Evolutionary conservation across 2,113 vertebrate species (phyloP), one percentile per base, ranked within the genome.

Genomic region (Platysteira castanea): DNA sequence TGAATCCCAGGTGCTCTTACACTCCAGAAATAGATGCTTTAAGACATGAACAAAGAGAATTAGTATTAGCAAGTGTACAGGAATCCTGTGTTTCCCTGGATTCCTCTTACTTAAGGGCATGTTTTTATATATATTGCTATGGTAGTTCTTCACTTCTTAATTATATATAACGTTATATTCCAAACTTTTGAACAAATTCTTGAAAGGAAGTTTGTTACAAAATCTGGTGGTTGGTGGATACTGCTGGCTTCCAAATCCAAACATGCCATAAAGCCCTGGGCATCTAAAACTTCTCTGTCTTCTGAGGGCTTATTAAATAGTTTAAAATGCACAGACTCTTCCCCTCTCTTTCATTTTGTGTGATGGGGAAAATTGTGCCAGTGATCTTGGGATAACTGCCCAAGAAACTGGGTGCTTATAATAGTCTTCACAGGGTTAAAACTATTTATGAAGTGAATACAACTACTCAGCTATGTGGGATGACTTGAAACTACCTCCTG

Each of bases 1-100:
- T 74, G 65, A 96, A 95, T 96, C 85, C 91, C 95, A 94, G 87
- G 93, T 94, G 91, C 67, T 91, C 82, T 86, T 44, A 76, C n/a
- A 44, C 76, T 76, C 82, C 78, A 93, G 82, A 96, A 96, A 95
- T 67, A 76, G 84, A 92, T 68, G 75, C 64, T 87, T 86, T 75
- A 91, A 85, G 68, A 90, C 71, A 81, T 2, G 75, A 93, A 90
- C 83, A 89, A 92, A 93, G 76, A 93, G 79, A 93, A 91, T 94
- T 60, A 82, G 65, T 71, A 44, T 76, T 93, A 90, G 60, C 71
- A 94, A 94, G 87, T 56, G 83, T 28, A 87, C n/a, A 86, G 64
- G 39, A 85, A 74, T 63, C 69, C 64, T 85, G 59, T 70, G 50
- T 75, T 94, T 74, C 57, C 23, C 49, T 63, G 60, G 35, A 86